Conservation (phyloP, 2,113 vertebrate genomes). For the Ramphastos sulfuratus region DNA sequence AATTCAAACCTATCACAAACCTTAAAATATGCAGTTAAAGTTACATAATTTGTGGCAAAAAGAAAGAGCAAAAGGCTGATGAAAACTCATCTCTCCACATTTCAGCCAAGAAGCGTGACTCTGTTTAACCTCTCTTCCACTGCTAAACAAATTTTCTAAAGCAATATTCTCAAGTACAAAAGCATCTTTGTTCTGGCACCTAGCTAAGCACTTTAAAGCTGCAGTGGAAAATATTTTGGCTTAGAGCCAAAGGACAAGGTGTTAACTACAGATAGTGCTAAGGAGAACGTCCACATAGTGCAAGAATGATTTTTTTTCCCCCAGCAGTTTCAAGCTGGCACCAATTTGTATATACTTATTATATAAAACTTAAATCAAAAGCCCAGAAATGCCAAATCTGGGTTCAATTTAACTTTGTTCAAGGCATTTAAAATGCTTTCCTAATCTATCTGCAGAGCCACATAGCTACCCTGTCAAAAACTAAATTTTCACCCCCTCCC, state of each 20-base stretch:
- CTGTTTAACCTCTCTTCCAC: constrained; percentile 54
- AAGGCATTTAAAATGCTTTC: neutral
- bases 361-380: neutral
- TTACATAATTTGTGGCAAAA: neutral
- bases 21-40: neutral
- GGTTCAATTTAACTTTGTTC: neutral
- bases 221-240: constrained; percentile 70
- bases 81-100: constrained; percentile 38
- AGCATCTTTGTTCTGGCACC: constrained; percentile 76
- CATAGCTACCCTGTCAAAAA: neutral
- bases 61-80: neutral
- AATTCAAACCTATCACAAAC: neutral
- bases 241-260: constrained; percentile 68
- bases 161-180: constrained; percentile 67
- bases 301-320: neutral
- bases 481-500: neutral
- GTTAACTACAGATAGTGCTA: constrained; percentile 61
- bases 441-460: neutral
- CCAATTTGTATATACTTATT: neutral
- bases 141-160: constrained; percentile 63
- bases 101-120: constrained; percentile 39
- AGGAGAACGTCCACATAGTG: constrained; percentile 26
- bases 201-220: constrained; percentile 79
- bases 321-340: neutral
- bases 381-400: neutral